These are phyloP conservation scores for Conchocele bisecta DNA, from an alignment of 2,888 invertebrate genomes.

Conservation along the genomic window DNA sequence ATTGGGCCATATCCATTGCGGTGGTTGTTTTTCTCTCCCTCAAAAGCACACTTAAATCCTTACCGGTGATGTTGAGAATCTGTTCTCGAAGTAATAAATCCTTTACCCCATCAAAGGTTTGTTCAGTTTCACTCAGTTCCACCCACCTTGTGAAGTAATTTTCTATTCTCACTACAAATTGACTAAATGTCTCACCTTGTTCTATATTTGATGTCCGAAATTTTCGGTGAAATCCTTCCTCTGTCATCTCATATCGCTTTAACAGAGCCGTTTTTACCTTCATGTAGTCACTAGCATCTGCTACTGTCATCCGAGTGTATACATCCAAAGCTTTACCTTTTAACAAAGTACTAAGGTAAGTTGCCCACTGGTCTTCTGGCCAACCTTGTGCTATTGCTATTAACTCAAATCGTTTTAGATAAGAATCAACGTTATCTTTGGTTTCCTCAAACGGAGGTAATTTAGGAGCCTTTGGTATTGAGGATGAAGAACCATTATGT, in stretches of 20 bases:
- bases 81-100: neutral
- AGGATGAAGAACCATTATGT: no score
- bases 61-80: neutral
- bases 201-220: neutral
- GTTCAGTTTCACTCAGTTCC: neutral
- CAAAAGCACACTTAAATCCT: neutral
- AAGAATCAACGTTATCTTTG: neutral
- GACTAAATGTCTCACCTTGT: neutral
- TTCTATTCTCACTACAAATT: neutral
- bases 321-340: slow-evolving; percentile 3
- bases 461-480: neutral
- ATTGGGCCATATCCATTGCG: neutral
- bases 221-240: neutral
- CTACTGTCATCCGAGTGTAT: neutral
- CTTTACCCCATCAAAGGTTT: neutral
- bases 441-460: neutral
- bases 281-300: neutral
- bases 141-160: neutral
- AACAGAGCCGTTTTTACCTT: neutral
- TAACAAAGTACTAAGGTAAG: neutral
- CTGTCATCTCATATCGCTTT: no score
- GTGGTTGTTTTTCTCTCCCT: neutral
- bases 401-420: neutral
- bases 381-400: neutral
- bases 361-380: neutral